Percentiles rank a stretch among this genome's conserved stretches.
Evolutionary conservation across 92 coral and sea anemone species (phyloP).

Genomic region (Micromussa lordhowensis): DNA sequence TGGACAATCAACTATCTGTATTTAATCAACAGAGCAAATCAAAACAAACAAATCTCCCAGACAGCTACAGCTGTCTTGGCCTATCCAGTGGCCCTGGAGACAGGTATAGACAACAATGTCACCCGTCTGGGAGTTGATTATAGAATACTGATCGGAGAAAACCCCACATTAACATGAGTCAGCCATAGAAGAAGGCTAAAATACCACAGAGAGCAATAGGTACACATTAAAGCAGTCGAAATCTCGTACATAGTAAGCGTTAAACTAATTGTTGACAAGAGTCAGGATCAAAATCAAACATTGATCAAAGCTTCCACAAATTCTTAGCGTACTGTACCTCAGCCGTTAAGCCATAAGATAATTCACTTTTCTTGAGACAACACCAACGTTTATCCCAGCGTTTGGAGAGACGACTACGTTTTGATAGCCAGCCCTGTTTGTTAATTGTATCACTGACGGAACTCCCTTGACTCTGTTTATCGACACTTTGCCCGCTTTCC

Average conservation of each 20-base stretch:
- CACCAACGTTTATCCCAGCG: constrained; percentile 93
- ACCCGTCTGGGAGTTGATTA: too few species aligned
- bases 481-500: constrained; percentile 60
- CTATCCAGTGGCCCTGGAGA: background rate
- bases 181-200: background rate
- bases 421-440: constrained; percentile 87
- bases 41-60: too few species aligned
- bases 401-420: constrained; percentile 85
- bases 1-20: too few species aligned
- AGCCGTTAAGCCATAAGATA: constrained; percentile 81
- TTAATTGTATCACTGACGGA: constrained; percentile 56
- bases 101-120: too few species aligned
- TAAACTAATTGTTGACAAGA: background rate
- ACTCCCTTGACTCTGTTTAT: constrained; percentile 45
- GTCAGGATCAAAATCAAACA: background rate
- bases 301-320: background rate
- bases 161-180: too few species aligned
- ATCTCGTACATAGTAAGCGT: background rate
- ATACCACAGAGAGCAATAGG: background rate
- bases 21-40: too few species aligned
- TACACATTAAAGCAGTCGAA: background rate
- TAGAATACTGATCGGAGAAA: too few species aligned
- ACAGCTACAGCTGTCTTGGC: background rate
- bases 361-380: constrained; percentile 81
- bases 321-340: constrained; percentile 62